These are phyloP conservation scores for Samia ricini DNA, from an alignment of 1,140 invertebrate species.

Conservation along the genomic window DNA sequence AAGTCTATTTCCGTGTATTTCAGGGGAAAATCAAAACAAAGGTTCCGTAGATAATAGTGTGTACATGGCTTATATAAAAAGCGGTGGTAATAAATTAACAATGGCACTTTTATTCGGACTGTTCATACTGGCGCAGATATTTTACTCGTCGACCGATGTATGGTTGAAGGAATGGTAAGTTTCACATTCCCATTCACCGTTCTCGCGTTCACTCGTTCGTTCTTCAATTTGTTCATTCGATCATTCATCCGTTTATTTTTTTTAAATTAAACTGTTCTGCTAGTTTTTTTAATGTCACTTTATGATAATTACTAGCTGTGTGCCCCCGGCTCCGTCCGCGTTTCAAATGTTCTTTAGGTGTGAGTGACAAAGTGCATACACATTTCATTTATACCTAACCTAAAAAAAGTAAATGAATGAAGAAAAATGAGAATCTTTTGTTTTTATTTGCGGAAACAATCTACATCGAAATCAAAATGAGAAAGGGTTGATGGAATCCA, in stretches of 20 bases:
- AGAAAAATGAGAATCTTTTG: no score
- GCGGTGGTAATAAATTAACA: slow-evolving; percentile 72
- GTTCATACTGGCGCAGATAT: slow-evolving; percentile 69
- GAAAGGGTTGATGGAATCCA: no score
- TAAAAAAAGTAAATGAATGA: no score
- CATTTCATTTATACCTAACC: no score
- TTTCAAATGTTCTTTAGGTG: no score
- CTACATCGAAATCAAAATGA: no score
- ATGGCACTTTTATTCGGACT: slow-evolving; percentile 70
- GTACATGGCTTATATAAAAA: slow-evolving; percentile 79
- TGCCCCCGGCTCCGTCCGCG: no score
- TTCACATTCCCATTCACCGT: background rate
- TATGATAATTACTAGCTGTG: no score
- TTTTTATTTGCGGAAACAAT: no score
- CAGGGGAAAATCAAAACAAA: slow-evolving; percentile 60
- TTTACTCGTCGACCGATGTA: slow-evolving; percentile 63
- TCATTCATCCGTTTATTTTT: background rate
- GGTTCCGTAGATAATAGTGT: slow-evolving; percentile 64
- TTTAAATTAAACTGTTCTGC: background rate
- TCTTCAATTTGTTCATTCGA: background rate
- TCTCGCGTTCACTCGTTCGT: background rate
- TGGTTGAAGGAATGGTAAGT: slow-evolving; percentile 70
- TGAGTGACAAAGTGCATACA: no score
- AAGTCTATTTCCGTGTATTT: slow-evolving; percentile 12
- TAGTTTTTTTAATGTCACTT: no score